phyloP scores from a whole-genome alignment of 2,888 invertebrate genomes.

The Prenolepis imparis region DNA sequence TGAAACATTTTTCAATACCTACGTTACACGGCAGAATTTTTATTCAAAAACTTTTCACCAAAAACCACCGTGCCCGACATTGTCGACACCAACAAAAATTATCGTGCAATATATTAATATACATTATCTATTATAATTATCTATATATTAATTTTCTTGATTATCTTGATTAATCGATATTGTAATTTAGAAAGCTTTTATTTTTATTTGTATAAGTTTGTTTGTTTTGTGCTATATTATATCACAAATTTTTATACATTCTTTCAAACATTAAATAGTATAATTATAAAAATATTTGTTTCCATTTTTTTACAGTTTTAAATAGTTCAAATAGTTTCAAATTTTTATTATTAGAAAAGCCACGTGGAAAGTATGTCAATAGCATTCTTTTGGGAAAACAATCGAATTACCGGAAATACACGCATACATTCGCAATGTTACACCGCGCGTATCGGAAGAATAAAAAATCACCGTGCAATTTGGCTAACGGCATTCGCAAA shows the following conservation, averaged over 20 bases:
- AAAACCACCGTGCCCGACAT: neutral
- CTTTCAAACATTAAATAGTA: neutral
- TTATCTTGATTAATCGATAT: neutral
- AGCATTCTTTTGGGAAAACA: constrained; percentile 28
- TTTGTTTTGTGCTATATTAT: neutral
- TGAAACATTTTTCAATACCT: constrained; percentile 50
- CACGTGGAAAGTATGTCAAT: constrained; percentile 20
- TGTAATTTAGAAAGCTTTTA: neutral
- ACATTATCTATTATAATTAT: neutral
- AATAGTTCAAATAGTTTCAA: too few relatives aligned
- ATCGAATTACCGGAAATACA: constrained; percentile 37
- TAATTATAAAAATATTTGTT: neutral
- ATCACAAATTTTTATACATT: neutral
- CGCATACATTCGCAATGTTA: constrained; percentile 39
- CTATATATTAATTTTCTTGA: neutral
- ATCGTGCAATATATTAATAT: neutral
- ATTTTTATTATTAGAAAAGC: constrained; percentile 21
- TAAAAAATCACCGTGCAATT: constrained; percentile 55
- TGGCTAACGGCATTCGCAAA: constrained; percentile 55
- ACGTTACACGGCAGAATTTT: neutral
- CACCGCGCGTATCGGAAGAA: constrained; percentile 32
- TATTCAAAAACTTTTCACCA: constrained; percentile 19
- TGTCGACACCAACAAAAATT: neutral
- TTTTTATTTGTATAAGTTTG: neutral
- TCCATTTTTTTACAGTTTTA: neutral